These are phyloP conservation scores for Schizotus pectinicornis DNA, from an alignment of 2,888 invertebrate genomes.

Conservation along the genomic window DNA sequence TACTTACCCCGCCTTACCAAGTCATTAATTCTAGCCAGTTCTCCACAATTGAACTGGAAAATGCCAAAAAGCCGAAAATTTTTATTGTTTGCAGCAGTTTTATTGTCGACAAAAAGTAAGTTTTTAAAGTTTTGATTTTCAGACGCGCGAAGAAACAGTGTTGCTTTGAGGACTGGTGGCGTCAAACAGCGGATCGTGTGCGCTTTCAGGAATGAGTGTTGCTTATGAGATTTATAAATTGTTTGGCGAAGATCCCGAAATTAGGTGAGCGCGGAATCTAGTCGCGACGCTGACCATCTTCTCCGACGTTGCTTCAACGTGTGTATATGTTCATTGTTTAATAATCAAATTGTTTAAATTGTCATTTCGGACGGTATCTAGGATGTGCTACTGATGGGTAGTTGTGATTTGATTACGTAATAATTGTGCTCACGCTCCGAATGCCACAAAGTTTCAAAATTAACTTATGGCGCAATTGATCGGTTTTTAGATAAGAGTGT, in stretches of 20 bases:
- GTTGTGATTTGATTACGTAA: constrained; percentile 27
- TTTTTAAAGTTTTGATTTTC: no score
- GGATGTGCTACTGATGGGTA: no score
- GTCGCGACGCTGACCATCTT: constrained; percentile 40
- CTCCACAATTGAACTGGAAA: no score
- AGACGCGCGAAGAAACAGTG: constrained; percentile 35
- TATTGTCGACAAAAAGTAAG: no score
- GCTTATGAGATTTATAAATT: constrained; percentile 41
- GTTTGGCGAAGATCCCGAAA: constrained; percentile 47
- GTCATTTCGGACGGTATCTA: neutral
- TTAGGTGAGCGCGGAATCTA: constrained; percentile 43
- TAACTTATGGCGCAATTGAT: no score
- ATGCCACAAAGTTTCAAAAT: neutral
- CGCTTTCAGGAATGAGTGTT: constrained; percentile 32
- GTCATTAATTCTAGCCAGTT: no score
- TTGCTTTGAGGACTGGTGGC: constrained; percentile 24
- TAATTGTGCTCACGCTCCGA: constrained; percentile 7
- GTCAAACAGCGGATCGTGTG: constrained; percentile 24
- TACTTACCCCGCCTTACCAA: no score
- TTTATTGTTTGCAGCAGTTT: no score
- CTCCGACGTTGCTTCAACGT: constrained; percentile 35
- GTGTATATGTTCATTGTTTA: constrained; percentile 35
- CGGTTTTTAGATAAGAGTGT: neutral
- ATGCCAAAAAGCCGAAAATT: no score
- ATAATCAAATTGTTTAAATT: neutral